Base-by-base conservation (phyloP, 2,888 invertebrate species). In the Sabatieria punctata region DNA sequence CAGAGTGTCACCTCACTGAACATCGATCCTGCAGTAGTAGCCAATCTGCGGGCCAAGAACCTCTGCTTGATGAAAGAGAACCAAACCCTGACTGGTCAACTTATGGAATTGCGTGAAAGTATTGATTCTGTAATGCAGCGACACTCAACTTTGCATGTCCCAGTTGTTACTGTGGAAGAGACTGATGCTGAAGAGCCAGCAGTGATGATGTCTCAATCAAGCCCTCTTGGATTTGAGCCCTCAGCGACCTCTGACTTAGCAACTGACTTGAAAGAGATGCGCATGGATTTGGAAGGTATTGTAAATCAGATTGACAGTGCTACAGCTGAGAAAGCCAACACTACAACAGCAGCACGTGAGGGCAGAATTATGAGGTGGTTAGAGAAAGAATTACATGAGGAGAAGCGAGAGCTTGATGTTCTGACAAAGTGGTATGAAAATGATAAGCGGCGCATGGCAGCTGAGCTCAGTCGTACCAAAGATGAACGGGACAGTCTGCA, bases 221-320 rank as follows among this genome's bases (percentile, higher is more conserved):
- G n/a, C n/a, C n/a, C n/a, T n/a, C n/a, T n/a, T n/a, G 15, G 30
- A 8, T 30, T 30, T 30, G 30, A 8, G 11, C 15, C 30, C 30
- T 30, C 30, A 8, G 15, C 15, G 30, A 15, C 11, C 30, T 30
- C 30, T 18, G 49, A 51, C 23, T 41, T 52, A 19, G 49, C 51
- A 8, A 45, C 41, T 21, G 52, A 52, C 33, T 30, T 52, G 40
- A 47, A 47, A 21, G 50, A 54, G 47, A 58, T 57, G 11, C 51
- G 55, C 36, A 46, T 47, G 21, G 59, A 59, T 43, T 43, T 59
- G 42, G 57, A 58, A 48, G 51, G 52, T 45, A 53, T 57, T 6
- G 43, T 59, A 4, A 47, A 49, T 4, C 51, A 55, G 30, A 53
- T 57, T 25, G 59, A 57, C 35, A 37, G 38, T 4, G 44, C 38